Evolutionary conservation across 2,888 invertebrate genomes (phyloP).

Genomic region (Eilema depressum): DNA sequence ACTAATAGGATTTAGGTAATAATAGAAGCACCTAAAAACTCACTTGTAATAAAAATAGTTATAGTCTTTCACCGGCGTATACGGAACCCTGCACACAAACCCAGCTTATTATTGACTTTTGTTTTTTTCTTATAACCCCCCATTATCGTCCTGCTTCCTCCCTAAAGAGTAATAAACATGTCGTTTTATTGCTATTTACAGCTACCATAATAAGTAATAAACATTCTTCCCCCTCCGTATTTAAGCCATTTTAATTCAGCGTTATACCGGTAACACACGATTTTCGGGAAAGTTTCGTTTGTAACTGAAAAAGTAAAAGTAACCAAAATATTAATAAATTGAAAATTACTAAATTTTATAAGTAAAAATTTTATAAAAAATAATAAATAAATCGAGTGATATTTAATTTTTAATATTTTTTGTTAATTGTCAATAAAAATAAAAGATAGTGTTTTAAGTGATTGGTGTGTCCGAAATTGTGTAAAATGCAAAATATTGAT

Average conservation of each 20-base stretch:
- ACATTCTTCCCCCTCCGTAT: constrained; percentile 9
- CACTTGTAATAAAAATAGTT: too few species aligned
- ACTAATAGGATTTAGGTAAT: too few species aligned
- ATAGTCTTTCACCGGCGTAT: neutral
- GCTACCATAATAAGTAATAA: constrained; percentile 31
- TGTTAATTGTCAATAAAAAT: too few species aligned
- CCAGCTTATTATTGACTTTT: neutral
- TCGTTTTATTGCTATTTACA: constrained; percentile 38
- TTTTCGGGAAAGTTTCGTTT: neutral
- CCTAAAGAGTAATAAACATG: constrained; percentile 30
- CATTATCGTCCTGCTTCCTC: constrained; percentile 9
- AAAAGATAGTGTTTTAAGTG: neutral
- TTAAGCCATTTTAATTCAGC: constrained; percentile 2
- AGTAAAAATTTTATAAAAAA: too few species aligned
- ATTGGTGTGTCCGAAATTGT: neutral
- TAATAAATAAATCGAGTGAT: too few species aligned
- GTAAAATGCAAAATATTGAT: constrained; percentile 26
- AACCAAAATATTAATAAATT: neutral
- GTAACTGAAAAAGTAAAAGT: neutral
- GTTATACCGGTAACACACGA: constrained; percentile 12
- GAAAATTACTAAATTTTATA: too few species aligned
- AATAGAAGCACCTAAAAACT: too few species aligned
- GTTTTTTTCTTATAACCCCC: neutral
- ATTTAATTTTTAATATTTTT: neutral
- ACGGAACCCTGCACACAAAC: constrained; percentile 17